Evolutionary conservation across 2,888 invertebrate genomes (phyloP), one percentile per base, ranked within the genome.

Genomic region (Nemapogon koenigi): DNA sequence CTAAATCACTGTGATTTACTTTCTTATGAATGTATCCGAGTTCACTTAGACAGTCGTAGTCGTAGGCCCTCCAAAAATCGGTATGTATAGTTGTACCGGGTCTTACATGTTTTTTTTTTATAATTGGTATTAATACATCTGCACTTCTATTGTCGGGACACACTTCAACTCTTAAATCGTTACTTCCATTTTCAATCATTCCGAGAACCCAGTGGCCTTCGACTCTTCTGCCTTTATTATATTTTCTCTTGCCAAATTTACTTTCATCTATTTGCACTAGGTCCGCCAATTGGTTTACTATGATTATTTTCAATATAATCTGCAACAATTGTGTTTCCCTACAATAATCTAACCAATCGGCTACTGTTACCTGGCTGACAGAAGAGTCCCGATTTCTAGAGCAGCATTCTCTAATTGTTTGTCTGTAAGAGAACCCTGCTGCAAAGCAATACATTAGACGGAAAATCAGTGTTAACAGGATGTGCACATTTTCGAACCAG

Each of bases 81-180:
- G 19, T 35, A 19, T 35, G 35, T 11, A 35, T 35, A 19, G 14
- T 35, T 6, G 35, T 11, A 3, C 35, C 35, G 4, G n/a, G 22
- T 3, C 2, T 2, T 2, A 35, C 35, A 25, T 35, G 35, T 19
- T 35, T 35, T n/a, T 22, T 22, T 22, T 22, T 19, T 11, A 35
- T 19, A 2, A 35, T 4, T 3, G 35, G 35, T 7, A 35, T 14
- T 14, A 35, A 35, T 2, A 22, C 14, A 2, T 35, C 35, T 4
- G 35, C 14, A 4, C 19, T 3, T 3, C 18, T 11, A 16, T 39
- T 27, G 4, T 49, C 42, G 8, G 49, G 50, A 41, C 52, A 52
- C 26, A 53, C 45, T 42, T 53, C 51, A 8, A 56, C 16, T 0
- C 52, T 26, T 1, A 54, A 26, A 15, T 54, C 53, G 4, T 54